Conservation (phyloP, 2,888 invertebrate species). For the Chelonus formosanus region DNA sequence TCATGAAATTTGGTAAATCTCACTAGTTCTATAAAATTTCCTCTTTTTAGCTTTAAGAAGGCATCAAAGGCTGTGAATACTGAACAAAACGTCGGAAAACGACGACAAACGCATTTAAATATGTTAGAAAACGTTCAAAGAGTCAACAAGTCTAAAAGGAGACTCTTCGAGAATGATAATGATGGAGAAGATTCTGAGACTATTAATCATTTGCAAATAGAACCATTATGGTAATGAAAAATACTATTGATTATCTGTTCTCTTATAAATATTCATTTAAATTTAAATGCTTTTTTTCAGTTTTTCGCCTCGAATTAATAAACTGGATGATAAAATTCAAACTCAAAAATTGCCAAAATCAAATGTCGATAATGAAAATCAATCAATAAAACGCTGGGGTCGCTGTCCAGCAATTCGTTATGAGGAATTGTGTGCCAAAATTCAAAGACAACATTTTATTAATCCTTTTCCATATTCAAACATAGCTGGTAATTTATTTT, state of each 20-base stretch:
- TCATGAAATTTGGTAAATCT: neutral
- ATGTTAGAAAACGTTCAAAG: slow-evolving; percentile 28
- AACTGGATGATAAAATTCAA: neutral
- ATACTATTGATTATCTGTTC: neutral
- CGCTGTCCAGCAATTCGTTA: slow-evolving; percentile 36
- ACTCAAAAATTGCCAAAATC: neutral
- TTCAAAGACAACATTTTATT: slow-evolving; percentile 29
- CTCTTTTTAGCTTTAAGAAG: neutral
- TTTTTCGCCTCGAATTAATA: neutral
- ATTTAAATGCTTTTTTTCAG: neutral
- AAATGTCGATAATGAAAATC: neutral
- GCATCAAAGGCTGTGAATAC: neutral
- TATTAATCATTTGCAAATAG: slow-evolving; percentile 16
- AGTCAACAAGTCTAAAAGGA: slow-evolving; percentile 34
- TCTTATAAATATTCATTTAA: too few species aligned
- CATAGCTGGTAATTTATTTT: neutral
- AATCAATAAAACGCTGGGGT: slow-evolving; percentile 31
- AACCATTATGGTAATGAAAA: neutral
- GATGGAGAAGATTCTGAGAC: slow-evolving; percentile 25
- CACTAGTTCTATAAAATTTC: slow-evolving; percentile 5
- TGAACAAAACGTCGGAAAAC: neutral
- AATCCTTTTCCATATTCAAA: slow-evolving; percentile 1
- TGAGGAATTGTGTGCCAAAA: slow-evolving; percentile 39
- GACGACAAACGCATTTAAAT: neutral
- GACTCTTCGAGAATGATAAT: slow-evolving; percentile 37